A percentile compares a stretch with the other conserved stretches of the same genome.
phyloP scores from a whole-genome alignment of 2,113 vertebrate genomes.

The Anarrhichthys ocellatus region DNA sequence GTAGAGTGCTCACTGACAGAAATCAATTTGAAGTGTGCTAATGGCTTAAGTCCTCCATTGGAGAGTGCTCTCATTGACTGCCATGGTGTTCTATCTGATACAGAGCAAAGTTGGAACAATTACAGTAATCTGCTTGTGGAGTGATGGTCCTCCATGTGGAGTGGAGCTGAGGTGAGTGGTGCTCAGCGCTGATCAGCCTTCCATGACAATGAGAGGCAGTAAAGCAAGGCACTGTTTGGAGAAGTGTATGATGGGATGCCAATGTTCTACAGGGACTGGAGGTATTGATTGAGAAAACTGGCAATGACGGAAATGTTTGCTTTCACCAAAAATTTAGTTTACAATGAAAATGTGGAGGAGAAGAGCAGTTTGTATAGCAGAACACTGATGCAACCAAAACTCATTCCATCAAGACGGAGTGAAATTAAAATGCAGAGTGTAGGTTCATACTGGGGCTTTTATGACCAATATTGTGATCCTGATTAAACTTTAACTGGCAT shows the following conservation, averaged over 20 bases:
- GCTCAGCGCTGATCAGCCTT: constrained; percentile 54
- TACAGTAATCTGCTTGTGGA: constrained; percentile 67
- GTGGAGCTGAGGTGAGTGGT: constrained; percentile 61
- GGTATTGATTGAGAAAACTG: constrained; percentile 29
- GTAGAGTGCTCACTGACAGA: constrained; percentile 53
- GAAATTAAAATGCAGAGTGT: not conserved
- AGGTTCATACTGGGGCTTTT: not conserved
- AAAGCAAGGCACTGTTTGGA: constrained; percentile 31
- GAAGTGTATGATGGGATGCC: constrained; percentile 40
- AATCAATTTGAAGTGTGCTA: constrained; percentile 69
- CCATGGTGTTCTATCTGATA: constrained; percentile 48
- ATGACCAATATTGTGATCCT: not conserved
- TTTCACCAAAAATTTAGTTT: constrained; percentile 25
- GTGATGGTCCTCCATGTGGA: constrained; percentile 70
- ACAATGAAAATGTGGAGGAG: not conserved
- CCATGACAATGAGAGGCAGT: constrained; percentile 35
- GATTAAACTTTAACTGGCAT: not conserved
- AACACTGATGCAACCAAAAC: not conserved
- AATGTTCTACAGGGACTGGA: constrained; percentile 7
- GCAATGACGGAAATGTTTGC: constrained; percentile 16
- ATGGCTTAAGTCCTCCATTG: constrained; percentile 62
- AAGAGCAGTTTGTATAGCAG: not conserved
- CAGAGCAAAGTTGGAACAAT: constrained; percentile 74
- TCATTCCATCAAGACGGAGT: not conserved
- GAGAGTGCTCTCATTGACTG: constrained; percentile 70